Conservation (phyloP, 2,888 invertebrate genomes). For the Epicampocera succincta region DNA sequence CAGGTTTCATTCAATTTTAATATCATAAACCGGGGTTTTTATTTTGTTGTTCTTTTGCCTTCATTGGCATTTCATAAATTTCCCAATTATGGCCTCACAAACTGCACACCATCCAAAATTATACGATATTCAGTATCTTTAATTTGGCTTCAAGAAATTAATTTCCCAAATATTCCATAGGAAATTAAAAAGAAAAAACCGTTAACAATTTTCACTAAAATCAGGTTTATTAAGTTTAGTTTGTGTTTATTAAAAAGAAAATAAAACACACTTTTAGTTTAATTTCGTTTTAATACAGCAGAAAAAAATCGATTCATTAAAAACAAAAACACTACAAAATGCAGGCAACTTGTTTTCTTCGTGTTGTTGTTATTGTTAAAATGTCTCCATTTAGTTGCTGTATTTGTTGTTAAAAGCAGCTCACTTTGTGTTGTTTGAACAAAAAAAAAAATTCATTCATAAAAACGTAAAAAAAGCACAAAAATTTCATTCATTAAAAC, state of each 20-base stretch:
- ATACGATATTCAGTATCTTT: no score
- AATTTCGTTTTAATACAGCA: slow-evolving; percentile 44
- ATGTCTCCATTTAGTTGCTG: slow-evolving; percentile 33
- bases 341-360: slow-evolving; percentile 58
- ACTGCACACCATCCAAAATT: no score
- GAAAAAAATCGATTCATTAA: slow-evolving; percentile 30
- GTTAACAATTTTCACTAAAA: slow-evolving; percentile 62
- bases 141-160: background rate
- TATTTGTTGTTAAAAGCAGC: slow-evolving; percentile 48
- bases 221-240: slow-evolving; percentile 39
- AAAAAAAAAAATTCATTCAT: slow-evolving; percentile 66
- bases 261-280: slow-evolving; percentile 28
- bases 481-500: slow-evolving; percentile 68
- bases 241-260: slow-evolving; percentile 43
- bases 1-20: no score
- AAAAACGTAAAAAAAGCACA: slow-evolving; percentile 57
- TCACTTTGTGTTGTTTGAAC: slow-evolving; percentile 48
- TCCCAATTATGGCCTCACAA: no score
- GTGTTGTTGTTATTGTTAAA: slow-evolving; percentile 40
- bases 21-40: no score
- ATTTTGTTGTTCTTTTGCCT: no score
- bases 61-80: no score
- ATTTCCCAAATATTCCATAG: background rate
- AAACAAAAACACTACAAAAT: slow-evolving; percentile 40
- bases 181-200: slow-evolving; percentile 14